Base-by-base conservation (phyloP, 1,140 invertebrate species). In the Phymastichus coffea region DNA sequence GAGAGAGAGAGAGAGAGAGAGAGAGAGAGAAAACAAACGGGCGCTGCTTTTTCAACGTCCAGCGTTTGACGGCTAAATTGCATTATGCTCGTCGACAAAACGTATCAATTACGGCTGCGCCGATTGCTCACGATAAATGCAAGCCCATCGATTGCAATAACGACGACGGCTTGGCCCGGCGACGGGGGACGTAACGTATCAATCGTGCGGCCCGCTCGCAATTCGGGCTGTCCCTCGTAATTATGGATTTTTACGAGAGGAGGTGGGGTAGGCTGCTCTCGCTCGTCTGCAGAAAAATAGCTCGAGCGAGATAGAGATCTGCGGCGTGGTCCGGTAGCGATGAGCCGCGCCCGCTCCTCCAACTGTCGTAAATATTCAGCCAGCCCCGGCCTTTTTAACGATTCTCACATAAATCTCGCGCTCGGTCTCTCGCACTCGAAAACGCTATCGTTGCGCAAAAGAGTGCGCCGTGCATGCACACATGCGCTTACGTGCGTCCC, bases 231-330 rank as follows among this genome's bases (percentile, higher is more conserved):
- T n/a, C 58, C 58, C 63, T 69, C 73, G 65, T 76, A 77, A 77
- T 75, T 73, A 75, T 69, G 66, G 66, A 72, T 71, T 76, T 74
- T 77, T 75, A 76, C 67, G 70, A 74, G 63, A 44, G 56, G 54
- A 62, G 55, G n/a, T n/a, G n/a, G n/a, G n/a, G n/a, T n/a, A n/a
- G n/a, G n/a, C n/a, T n/a, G n/a, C n/a, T n/a, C n/a, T 65, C 64
- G 53, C 49, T 66, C 64, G 62, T 61, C 56, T 41, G 66, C 72
- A 72, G 67, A n/a, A n/a, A n/a, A n/a, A n/a, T n/a, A n/a, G n/a
- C n/a, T n/a, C n/a, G n/a, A n/a, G 66, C 71, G 69, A 63, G 73
- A 77, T 76, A 77, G 69, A 73, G 72, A 76, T 77, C 72, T 76
- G 61, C 55, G 52, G 49, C 38, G 44, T 35, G 56, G 69, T 70